Evolutionary conservation across 1,140 invertebrate genomes (phyloP).

Genomic region (Eueides isabella): DNA sequence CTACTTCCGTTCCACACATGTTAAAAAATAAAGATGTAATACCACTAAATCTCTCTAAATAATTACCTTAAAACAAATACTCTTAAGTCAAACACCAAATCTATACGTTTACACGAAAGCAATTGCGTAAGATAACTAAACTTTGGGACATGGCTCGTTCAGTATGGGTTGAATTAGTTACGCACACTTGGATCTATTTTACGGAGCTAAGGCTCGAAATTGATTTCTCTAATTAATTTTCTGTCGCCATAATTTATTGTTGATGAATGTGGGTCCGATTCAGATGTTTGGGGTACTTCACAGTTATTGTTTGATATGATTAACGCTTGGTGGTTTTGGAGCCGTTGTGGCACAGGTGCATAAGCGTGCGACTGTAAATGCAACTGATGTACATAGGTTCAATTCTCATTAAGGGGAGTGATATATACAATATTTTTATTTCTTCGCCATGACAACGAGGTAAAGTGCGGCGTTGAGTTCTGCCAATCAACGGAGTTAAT

Average conservation of each 20-base stretch:
- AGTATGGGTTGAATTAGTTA: constrained; percentile 42
- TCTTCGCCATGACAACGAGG: no score
- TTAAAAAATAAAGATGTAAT: no score
- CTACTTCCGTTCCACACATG: no score
- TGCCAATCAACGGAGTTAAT: no score
- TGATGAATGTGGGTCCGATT: constrained; percentile 16
- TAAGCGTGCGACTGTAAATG: no score
- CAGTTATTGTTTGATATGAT: constrained; percentile 4
- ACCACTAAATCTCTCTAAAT: no score
- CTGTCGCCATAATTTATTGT: constrained; percentile 35
- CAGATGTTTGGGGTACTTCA: constrained; percentile 9
- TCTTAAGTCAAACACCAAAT: constrained; percentile 30
- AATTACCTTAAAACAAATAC: neutral
- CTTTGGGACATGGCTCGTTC: constrained; percentile 37
- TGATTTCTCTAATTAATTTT: constrained; percentile 40
- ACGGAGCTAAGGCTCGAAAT: constrained; percentile 20
- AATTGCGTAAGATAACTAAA: constrained; percentile 45
- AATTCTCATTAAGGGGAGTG: no score
- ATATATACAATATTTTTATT: no score
- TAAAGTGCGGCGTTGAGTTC: no score
- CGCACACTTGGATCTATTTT: constrained; percentile 29
- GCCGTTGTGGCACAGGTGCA: no score
- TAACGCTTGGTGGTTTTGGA: neutral
- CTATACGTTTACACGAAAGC: constrained; percentile 41
- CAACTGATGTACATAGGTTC: no score